Evolutionary conservation across 2,888 invertebrate genomes (phyloP).

Genomic region (Drosophila sordidula): DNA sequence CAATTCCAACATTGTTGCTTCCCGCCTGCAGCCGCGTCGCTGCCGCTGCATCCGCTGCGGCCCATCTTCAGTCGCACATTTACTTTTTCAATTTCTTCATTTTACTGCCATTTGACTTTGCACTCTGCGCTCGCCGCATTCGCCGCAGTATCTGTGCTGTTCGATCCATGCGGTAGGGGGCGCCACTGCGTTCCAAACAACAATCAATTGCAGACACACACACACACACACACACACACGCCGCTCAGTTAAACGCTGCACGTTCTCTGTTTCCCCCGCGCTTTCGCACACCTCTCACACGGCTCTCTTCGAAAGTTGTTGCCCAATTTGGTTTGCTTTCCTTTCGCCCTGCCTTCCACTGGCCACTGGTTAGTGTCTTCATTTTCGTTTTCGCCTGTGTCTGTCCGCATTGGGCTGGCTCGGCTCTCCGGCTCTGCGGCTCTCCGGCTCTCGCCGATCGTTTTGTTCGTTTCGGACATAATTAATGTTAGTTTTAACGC

Average conservation of each 20-base stretch:
- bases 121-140: conserved; percentile 9
- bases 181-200: conserved; percentile 25
- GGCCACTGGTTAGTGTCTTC: conserved; percentile 7
- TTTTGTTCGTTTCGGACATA: conserved; percentile 83
- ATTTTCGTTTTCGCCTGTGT: conserved; percentile 6
- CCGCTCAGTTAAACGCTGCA: background rate
- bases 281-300: no score
- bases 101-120: conserved; percentile 26
- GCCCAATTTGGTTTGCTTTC: conserved; percentile 50
- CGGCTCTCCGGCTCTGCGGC: conserved; percentile 6
- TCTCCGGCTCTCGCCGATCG: conserved; percentile 55
- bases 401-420: background rate
- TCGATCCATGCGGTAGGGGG: conserved; percentile 27
- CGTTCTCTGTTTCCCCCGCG: conserved; percentile 2
- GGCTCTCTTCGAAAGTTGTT: conserved; percentile 27
- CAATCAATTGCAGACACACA: conserved; percentile 3
- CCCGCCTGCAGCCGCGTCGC: conserved; percentile 30
- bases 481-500: conserved; percentile 85
- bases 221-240: background rate
- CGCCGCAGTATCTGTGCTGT: conserved; percentile 8
- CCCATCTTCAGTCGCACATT: conserved; percentile 41
- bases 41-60: conserved; percentile 7
- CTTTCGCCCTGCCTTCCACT: conserved; percentile 16
- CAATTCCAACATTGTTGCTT: conserved; percentile 58
- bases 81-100: conserved; percentile 54